Base-by-base conservation (phyloP, 2,888 invertebrate genomes). In the Standfussiana lucernea region DNA sequence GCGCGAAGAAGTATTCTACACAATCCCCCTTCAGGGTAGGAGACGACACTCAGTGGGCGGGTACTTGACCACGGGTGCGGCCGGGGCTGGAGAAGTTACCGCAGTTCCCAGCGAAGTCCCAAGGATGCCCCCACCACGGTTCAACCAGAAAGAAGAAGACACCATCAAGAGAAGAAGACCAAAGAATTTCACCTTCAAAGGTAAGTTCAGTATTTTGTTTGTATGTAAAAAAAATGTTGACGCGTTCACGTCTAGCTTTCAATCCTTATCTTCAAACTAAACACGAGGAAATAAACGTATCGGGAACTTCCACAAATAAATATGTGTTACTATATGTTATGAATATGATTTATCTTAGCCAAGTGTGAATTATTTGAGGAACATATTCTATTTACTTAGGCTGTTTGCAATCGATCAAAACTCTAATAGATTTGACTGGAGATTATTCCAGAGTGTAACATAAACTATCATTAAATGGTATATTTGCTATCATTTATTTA, bases 31-130 rank as follows among this genome's bases (percentile, higher is more conserved):
- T 10, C 95, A 96, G 74, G 97, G 96, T 0, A 93, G 96, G 47
- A 94, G 97, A 56, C 95, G 98, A 82, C 98, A 98, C 90, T 98
- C 98, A 0, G 97, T 98, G 32, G 97, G 98, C 11, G 97, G 97
- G 0, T 98, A 98, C 89, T 92, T 97, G 69, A 93, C 97, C 3
- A 97, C 97, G 4, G 97, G 96, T 35, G 93, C 91, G 2, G 90
- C 92, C 13, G 94, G 93, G 21, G 86, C 93, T 0, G 96, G 96
- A 0, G 96, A 96, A 85, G 95, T 97, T 42, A 96, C 96, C 0
- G 84, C 96, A 24, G 96, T 97, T 8, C 96, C 97, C 8, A 96
- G 97, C 70, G 97, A 97, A 90, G 97, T 97, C 1, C 97, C 97
- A 1, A 93, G 93, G n/a, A 96, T 97, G 95, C 95, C 97, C 0